Evolutionary conservation across 92 coral and sea anemone genomes (phyloP), one percentile per base, ranked within the genome.

Genomic region (Epizoanthus scotinus): DNA sequence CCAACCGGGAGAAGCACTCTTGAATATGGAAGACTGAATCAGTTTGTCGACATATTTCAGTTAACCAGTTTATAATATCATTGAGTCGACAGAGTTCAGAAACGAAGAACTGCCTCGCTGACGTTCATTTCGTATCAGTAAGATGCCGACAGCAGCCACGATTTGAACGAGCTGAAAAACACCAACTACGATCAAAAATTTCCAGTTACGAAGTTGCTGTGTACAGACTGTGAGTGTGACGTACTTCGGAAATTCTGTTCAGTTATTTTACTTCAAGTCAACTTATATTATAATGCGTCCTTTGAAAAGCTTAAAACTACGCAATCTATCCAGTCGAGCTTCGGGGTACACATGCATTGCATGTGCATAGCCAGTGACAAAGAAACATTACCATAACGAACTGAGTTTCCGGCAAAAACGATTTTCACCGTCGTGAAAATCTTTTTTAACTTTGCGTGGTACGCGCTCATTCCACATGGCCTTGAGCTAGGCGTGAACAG

Each of bases 21-120:
- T 47, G 18, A 65, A 28, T 14, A 34, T 38, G 44, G 70, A 65
- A 38, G 73, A n/a, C 73, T n/a, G 73, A 68, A 53, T 42, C 24
- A 29, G 3, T 29, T 28, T 64, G 44, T 14, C 47, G 47, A 62
- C 67, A 18, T 15, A 26, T 22, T 60, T 9, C 3, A 25, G 10
- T 9, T 12, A 29, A 6, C 64, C 27, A 60, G 52, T 47, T 47
- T n/a, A n/a, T n/a, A n/a, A 13, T 13, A 0, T 47, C 15, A 44
- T 44, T 44, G 12, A 44, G 50, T 44, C 50, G 10, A 26, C 31
- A 5, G 15, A 28, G 19, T 64, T 29, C 9, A 20, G 29, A 62
- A 64, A 64, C 3, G 70, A 25, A 25, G 6, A 64, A 64, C 19
- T 27, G 5, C 9, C 19, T 62, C 27, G 19, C 67, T 22, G 19